Conservation (phyloP, 2,888 invertebrate genomes). For the Reticulitermes lucifugus region DNA sequence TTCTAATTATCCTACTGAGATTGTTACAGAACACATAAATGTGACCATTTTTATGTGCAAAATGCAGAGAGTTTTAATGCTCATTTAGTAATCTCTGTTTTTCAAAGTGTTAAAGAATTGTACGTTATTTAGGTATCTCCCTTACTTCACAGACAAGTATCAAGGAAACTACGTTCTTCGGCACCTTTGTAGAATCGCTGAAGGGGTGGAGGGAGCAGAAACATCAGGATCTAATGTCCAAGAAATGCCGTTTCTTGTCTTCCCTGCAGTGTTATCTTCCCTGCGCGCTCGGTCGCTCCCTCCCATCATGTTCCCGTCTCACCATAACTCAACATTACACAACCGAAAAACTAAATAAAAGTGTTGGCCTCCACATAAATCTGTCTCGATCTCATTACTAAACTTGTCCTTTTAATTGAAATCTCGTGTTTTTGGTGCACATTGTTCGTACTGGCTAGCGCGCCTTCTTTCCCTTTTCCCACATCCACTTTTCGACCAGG, state of each 20-base stretch:
- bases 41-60: too few relatives aligned
- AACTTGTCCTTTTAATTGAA: slow-evolving; percentile 73
- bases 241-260: slow-evolving; percentile 4
- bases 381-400: slow-evolving; percentile 65
- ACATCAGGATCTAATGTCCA: background rate
- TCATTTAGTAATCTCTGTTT: too few relatives aligned
- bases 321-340: slow-evolving; percentile 3
- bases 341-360: slow-evolving; percentile 3
- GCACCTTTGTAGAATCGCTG: background rate
- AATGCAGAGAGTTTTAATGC: too few relatives aligned
- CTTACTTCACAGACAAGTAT: background rate
- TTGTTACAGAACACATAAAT: too few relatives aligned
- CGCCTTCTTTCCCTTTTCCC: slow-evolving; percentile 59
- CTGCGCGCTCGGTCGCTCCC: background rate
- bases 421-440: slow-evolving; percentile 67
- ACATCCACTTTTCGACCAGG: slow-evolving; percentile 13
- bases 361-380: slow-evolving; percentile 44
- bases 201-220: background rate
- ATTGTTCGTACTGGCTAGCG: slow-evolving; percentile 51
- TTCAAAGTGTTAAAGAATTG: too few relatives aligned
- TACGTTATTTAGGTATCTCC: background rate
- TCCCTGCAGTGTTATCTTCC: background rate
- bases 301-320: background rate
- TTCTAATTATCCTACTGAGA: too few relatives aligned
- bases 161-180: background rate